Conservation (phyloP, 2,797 vertebrate species). For the Vultur gryphus region DNA sequence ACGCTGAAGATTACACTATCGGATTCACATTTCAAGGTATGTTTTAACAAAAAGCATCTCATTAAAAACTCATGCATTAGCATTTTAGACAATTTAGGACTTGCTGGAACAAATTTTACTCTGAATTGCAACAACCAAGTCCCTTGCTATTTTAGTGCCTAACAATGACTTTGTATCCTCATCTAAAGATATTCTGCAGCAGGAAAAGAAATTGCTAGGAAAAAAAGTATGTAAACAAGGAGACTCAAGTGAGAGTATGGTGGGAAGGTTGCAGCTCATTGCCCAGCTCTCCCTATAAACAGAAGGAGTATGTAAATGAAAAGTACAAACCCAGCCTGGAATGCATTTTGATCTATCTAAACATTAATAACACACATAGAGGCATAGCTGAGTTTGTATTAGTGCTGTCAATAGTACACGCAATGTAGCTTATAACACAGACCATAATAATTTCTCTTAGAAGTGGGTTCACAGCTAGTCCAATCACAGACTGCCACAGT, state of each 20-base stretch:
- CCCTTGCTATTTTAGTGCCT: neutral
- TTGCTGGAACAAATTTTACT: neutral
- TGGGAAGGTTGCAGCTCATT: neutral
- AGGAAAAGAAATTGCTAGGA: neutral
- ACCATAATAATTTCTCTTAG: slow-evolving; percentile 47
- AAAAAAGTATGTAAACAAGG: neutral
- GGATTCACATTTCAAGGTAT: neutral
- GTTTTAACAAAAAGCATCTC: neutral
- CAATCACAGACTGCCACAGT: slow-evolving; percentile 36
- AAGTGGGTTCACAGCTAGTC: slow-evolving; percentile 43
- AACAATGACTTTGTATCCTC: neutral
- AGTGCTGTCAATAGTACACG: neutral
- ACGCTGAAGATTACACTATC: neutral
- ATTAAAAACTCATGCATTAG: neutral
- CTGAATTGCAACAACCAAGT: neutral
- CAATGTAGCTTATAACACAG: neutral
- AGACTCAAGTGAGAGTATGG: neutral
- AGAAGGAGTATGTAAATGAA: neutral
- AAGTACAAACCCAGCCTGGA: neutral
- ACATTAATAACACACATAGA: neutral
- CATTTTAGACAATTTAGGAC: neutral
- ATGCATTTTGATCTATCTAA: neutral
- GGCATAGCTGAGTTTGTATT: neutral
- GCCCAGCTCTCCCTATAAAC: neutral
- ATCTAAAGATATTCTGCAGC: neutral